Conservation (phyloP, 2,797 vertebrate species). For the Morus bassanus region DNA sequence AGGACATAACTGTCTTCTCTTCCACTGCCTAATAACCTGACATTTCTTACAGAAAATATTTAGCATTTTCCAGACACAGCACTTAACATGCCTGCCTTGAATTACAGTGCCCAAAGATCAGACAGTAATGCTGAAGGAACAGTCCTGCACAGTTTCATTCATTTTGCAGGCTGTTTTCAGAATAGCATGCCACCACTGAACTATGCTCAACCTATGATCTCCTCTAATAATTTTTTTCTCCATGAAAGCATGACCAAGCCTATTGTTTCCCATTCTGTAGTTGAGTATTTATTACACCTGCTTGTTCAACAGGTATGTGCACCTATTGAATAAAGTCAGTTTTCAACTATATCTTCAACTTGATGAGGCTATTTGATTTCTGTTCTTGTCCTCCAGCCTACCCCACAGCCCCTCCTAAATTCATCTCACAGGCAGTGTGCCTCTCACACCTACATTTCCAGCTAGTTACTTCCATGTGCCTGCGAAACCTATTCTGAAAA, state of each 20-base stretch:
- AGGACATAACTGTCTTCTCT: not conserved
- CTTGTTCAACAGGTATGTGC: not conserved
- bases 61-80: not conserved
- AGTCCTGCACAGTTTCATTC: not conserved
- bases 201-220: not conserved
- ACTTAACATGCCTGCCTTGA: not conserved
- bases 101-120: not conserved
- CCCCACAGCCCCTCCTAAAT: not conserved
- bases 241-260: not conserved
- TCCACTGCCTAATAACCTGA: not conserved
- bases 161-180: not conserved
- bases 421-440: not conserved
- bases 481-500: not conserved
- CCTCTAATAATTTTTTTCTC: not conserved
- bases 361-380: not conserved
- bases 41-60: not conserved
- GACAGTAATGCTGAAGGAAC: not conserved
- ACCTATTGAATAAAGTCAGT: not conserved
- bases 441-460: not conserved
- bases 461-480: not conserved
- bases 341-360: not conserved
- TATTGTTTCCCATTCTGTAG: not conserved
- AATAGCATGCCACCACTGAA: not conserved
- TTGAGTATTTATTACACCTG: not conserved
- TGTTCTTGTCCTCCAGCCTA: not conserved